phyloP scores from a whole-genome alignment of 2,888 invertebrate species.

The Caenorhabditis afra region DNA sequence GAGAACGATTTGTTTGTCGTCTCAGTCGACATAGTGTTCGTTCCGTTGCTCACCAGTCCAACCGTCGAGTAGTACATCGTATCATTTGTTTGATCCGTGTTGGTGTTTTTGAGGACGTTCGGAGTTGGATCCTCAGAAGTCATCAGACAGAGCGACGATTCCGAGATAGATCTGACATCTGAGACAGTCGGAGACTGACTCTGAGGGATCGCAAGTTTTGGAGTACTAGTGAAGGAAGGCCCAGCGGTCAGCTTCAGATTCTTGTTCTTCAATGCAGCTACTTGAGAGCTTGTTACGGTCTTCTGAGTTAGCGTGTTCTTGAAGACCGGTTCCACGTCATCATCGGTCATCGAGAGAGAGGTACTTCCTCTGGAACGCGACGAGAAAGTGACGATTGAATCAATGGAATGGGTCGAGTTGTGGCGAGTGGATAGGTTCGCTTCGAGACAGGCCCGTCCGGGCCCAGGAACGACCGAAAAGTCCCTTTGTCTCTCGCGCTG shows the following conservation, averaged over 20 bases:
- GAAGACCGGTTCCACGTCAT: constrained; percentile 39
- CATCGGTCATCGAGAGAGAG: constrained; percentile 28
- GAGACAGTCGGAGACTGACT: constrained; percentile 34
- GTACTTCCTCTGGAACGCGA: constrained; percentile 13
- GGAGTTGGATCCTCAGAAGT: not conserved
- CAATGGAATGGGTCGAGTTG: constrained; percentile 16
- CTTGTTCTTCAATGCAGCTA: constrained; percentile 4
- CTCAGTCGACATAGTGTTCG: not conserved
- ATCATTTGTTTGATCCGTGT: not conserved
- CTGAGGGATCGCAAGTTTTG: not conserved
- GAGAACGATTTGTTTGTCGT: constrained; percentile 10
- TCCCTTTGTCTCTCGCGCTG: constrained; percentile 50
- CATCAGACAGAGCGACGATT: constrained; percentile 29
- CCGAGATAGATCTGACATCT: constrained; percentile 33
- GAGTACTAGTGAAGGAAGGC: constrained; percentile 40
- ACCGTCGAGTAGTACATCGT: constrained; percentile 36
- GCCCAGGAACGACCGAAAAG: constrained; percentile 25
- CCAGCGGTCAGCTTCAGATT: constrained; percentile 10
- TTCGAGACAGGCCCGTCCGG: constrained; percentile 13
- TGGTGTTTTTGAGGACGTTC: not conserved
- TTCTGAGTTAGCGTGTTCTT: constrained; percentile 31
- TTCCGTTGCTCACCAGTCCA: not conserved
- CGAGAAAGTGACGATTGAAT: constrained; percentile 20
- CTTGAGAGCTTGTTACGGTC: constrained; percentile 19
- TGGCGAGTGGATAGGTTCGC: not conserved